Percentiles rank a stretch among this genome's conserved stretches.
Conservation (phyloP, 92 coral and sea anemone genomes). For the Palythoa caribaeorum region DNA sequence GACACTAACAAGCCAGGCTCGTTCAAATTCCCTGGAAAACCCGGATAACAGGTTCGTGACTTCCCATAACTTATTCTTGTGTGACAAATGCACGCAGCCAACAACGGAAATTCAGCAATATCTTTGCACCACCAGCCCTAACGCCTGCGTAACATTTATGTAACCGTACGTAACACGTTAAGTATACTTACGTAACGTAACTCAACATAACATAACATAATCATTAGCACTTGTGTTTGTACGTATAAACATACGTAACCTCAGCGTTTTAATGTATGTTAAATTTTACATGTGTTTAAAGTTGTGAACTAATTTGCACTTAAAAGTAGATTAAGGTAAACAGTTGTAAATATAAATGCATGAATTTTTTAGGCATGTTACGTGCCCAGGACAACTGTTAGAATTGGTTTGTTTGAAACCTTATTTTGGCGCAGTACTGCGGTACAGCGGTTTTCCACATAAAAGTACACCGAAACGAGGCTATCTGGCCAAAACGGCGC, state of each 20-base stretch:
- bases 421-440: no score
- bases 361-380: no score
- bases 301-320: not conserved
- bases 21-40: constrained; percentile 11
- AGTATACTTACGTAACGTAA: constrained; percentile 4
- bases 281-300: not conserved
- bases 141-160: constrained; percentile 33
- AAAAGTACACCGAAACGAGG: no score
- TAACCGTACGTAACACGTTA: constrained; percentile 31
- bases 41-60: constrained; percentile 37
- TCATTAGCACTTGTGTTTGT: no score
- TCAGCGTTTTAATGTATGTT: not conserved
- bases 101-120: not conserved
- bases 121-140: not conserved
- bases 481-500: no score
- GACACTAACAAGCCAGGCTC: constrained; percentile 39
- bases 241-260: not conserved
- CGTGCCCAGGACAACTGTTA: no score
- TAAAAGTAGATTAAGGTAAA: not conserved
- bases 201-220: not conserved
- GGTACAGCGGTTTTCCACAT: no score
- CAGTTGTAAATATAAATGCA: no score
- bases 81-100: constrained; percentile 14
- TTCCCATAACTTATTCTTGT: constrained; percentile 13
- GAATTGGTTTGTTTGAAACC: no score